These are phyloP conservation scores for Drosophila borealis DNA, from an alignment of 2,888 invertebrate genomes.

Conservation along the genomic window DNA sequence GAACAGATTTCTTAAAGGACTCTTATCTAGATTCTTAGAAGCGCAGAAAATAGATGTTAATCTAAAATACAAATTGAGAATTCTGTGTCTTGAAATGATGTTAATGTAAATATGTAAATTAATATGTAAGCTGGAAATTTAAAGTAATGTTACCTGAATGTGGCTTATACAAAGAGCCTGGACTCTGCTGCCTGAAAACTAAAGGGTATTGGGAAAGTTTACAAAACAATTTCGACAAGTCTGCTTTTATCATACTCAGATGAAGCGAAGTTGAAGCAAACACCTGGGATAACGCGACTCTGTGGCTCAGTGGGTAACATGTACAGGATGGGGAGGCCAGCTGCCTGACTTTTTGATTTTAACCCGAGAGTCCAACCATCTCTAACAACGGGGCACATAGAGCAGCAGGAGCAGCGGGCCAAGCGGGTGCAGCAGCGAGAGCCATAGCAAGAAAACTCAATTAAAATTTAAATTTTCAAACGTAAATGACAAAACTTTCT, in stretches of 20 bases:
- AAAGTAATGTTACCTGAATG: background rate
- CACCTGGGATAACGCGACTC: constrained; percentile 64
- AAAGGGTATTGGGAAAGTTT: constrained; percentile 62
- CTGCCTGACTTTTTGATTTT: constrained; percentile 61
- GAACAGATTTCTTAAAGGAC: no score
- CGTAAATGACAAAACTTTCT: constrained; percentile 81
- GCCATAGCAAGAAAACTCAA: constrained; percentile 74
- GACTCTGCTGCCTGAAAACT: background rate
- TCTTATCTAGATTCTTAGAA: no score
- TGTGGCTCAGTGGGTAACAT: constrained; percentile 28
- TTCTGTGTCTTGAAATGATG: background rate
- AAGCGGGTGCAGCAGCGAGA: background rate
- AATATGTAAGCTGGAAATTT: background rate
- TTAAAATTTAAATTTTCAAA: constrained; percentile 81
- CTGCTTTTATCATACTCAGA: constrained; percentile 44
- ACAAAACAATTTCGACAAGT: constrained; percentile 64
- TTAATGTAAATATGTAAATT: background rate
- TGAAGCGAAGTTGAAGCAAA: constrained; percentile 65
- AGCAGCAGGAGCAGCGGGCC: background rate
- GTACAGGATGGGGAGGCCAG: constrained; percentile 6
- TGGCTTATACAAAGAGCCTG: no score
- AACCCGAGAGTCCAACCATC: constrained; percentile 18
- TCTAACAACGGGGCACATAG: constrained; percentile 6
- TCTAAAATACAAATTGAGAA: no score
- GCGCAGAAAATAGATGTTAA: no score